A percentile compares a stretch with the other conserved stretches of the same genome.
Evolutionary conservation across 2,888 invertebrate species (phyloP).

Genomic region (Bellardia pandia): DNA sequence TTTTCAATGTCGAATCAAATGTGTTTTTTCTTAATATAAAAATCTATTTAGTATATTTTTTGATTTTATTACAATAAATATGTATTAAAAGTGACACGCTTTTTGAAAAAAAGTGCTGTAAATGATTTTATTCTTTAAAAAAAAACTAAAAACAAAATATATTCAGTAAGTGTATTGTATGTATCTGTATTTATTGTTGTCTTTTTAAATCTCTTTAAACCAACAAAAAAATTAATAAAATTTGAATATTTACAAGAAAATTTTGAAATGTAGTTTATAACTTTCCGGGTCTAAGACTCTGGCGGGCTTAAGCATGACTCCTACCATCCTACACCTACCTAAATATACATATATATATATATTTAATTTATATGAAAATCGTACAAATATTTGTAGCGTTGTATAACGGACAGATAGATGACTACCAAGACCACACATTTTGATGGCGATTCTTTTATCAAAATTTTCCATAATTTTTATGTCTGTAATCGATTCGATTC

Average conservation of each 20-base stretch:
- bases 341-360: no score
- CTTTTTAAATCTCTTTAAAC: conserved; percentile 74
- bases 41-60: neutral
- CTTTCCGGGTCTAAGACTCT: no score
- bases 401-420: no score
- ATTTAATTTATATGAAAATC: no score
- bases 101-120: conserved; percentile 43
- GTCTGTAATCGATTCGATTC: no score
- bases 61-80: conserved; percentile 2
- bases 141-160: conserved; percentile 41
- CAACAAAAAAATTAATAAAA: conserved; percentile 65
- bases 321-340: no score
- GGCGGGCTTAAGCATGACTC: no score
- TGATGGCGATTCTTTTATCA: no score
- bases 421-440: no score
- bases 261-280: no score
- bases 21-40: conserved; percentile 45
- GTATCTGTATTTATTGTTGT: conserved; percentile 76
- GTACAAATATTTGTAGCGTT: no score
- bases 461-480: no score
- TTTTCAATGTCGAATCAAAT: neutral
- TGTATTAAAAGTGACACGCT: neutral
- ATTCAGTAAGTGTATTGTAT: conserved; percentile 68
- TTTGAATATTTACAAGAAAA: conserved; percentile 67
- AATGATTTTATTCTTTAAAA: conserved; percentile 38